Percentiles rank a stretch among this genome's conserved stretches.
phyloP scores from a whole-genome alignment of 2,888 invertebrate genomes.

The Psylliodes chrysocephalus region DNA sequence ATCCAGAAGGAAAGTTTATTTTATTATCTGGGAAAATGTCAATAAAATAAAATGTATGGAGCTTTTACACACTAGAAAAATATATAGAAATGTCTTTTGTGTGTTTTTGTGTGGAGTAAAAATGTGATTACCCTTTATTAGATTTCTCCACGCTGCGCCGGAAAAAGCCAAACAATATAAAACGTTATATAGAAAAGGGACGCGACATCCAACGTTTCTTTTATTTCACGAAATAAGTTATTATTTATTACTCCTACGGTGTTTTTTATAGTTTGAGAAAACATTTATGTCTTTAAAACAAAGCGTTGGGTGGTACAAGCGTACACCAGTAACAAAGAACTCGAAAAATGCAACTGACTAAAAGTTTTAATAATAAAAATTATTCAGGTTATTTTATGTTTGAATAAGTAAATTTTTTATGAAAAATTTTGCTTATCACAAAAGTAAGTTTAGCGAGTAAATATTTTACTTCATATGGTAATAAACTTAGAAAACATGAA shows the following conservation, averaged over 20 bases:
- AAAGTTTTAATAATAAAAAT: too few species aligned
- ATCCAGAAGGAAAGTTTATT: constrained; percentile 6
- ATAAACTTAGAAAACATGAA: too few species aligned
- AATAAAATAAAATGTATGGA: constrained; percentile 9
- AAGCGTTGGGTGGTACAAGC: too few species aligned
- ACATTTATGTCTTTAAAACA: too few species aligned
- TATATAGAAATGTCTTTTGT: constrained; percentile 6
- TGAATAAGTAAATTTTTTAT: too few species aligned
- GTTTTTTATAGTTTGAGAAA: background rate
- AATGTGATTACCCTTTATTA: background rate
- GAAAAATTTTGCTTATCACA: too few species aligned
- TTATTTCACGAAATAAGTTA: background rate
- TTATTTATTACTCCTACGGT: background rate
- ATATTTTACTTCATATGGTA: too few species aligned
- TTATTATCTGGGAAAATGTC: constrained; percentile 2
- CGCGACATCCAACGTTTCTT: background rate
- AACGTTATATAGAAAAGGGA: background rate
- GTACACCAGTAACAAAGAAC: too few species aligned
- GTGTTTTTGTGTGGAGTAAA: background rate
- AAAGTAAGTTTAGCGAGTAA: too few species aligned
- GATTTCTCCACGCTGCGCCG: background rate
- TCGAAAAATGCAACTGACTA: too few species aligned
- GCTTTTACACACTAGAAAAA: constrained; percentile 1
- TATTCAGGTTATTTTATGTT: too few species aligned
- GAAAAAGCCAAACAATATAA: background rate